Evolutionary conservation across 2,113 vertebrate genomes (phyloP).

Genomic region (Gnathochromis pfefferi): DNA sequence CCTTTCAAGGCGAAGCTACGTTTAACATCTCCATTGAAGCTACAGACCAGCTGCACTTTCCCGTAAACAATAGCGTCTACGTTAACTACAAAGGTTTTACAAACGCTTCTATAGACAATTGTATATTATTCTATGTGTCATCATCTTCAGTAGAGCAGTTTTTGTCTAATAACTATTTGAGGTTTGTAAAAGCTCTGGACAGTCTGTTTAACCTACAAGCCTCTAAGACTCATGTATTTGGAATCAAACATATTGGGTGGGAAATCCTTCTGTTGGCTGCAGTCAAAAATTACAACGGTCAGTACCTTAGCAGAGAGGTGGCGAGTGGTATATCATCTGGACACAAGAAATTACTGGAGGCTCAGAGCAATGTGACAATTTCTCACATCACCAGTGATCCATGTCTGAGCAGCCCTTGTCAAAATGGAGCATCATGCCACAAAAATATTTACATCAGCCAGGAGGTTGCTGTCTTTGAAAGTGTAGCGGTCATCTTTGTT

Average conservation of each 20-base stretch:
- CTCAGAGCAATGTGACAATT: slow-evolving; percentile 65
- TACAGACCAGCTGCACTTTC: slow-evolving; percentile 59
- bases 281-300: slow-evolving; percentile 68
- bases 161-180: slow-evolving; percentile 63
- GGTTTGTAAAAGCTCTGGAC: slow-evolving; percentile 70
- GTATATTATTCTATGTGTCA: slow-evolving; percentile 67
- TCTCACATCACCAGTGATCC: slow-evolving; percentile 69
- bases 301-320: slow-evolving; percentile 64
- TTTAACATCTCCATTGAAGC: slow-evolving; percentile 70
- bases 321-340: slow-evolving; percentile 61
- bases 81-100: slow-evolving; percentile 73
- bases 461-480: slow-evolving; percentile 63
- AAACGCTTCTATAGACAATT: slow-evolving; percentile 68
- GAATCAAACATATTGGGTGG: slow-evolving; percentile 57
- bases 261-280: slow-evolving; percentile 66
- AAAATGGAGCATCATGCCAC: slow-evolving; percentile 63
- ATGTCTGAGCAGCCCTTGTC: slow-evolving; percentile 60
- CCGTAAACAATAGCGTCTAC: slow-evolving; percentile 71
- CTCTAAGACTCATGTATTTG: slow-evolving; percentile 73
- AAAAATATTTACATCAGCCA: slow-evolving; percentile 65
- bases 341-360: slow-evolving; percentile 64
- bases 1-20: slow-evolving; percentile 68
- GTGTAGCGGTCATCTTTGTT: slow-evolving; percentile 64
- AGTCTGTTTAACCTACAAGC: slow-evolving; percentile 71
- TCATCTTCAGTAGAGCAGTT: slow-evolving; percentile 62